Conservation (phyloP, 2,797 vertebrate species). For the Sebastes itinus region DNA sequence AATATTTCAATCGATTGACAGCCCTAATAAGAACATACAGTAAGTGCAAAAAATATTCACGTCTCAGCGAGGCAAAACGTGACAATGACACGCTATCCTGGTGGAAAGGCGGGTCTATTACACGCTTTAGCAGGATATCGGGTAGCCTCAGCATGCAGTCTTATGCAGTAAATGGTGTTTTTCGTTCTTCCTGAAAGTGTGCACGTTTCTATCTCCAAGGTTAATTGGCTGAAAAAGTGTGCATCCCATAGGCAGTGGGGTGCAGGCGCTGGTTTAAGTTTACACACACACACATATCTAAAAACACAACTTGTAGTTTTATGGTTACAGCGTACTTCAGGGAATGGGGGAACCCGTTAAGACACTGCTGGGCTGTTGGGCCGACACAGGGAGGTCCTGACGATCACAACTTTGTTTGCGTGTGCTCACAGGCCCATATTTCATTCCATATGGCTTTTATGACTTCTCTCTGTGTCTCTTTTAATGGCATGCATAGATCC, state of each 20-base stretch:
- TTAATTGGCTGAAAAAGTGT: constrained; percentile 89
- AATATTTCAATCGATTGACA: no score
- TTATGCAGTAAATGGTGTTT: constrained; percentile 21
- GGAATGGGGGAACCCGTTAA: constrained; percentile 81
- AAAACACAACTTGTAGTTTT: constrained; percentile 83
- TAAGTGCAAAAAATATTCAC: not conserved
- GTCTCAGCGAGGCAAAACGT: not conserved
- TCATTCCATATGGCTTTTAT: constrained; percentile 62
- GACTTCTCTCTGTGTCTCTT: constrained; percentile 58
- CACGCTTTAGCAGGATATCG: no score
- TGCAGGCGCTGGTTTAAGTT: constrained; percentile 67
- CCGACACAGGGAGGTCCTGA: constrained; percentile 77
- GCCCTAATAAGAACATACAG: not conserved
- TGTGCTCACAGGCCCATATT: constrained; percentile 52
- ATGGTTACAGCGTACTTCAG: constrained; percentile 78
- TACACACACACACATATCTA: constrained; percentile 40
- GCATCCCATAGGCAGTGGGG: constrained; percentile 80
- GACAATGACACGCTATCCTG: no score
- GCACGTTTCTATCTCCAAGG: constrained; percentile 81
- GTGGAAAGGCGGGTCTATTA: no score
- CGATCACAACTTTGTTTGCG: constrained; percentile 54
- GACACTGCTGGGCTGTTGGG: constrained; percentile 81
- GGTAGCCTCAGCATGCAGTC: not conserved
- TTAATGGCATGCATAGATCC: constrained; percentile 56
- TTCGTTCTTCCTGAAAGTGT: constrained; percentile 61